These are phyloP conservation scores for Lamellibrachia columna DNA, from an alignment of 2,888 invertebrate species.

Conservation along the genomic window DNA sequence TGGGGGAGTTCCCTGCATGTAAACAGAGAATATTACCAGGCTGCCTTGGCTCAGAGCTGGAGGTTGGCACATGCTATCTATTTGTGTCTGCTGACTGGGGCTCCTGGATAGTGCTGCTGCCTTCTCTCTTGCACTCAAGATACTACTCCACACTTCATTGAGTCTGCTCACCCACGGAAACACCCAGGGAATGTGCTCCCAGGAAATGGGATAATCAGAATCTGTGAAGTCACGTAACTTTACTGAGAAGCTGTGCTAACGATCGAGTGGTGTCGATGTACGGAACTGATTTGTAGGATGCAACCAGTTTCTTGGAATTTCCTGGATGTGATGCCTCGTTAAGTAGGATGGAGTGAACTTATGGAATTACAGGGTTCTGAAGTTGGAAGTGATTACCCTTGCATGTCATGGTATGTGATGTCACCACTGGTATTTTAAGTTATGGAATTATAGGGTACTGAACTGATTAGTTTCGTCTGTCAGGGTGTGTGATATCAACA, in stretches of 20 bases:
- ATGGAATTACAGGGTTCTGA: neutral
- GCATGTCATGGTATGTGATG: neutral
- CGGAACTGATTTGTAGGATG: neutral
- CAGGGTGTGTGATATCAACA: neutral
- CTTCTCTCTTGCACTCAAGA: neutral
- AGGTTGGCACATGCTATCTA: neutral
- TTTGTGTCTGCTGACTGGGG: neutral
- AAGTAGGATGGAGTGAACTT: neutral
- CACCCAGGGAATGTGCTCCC: neutral
- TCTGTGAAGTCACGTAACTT: neutral
- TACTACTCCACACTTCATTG: neutral
- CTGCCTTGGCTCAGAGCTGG: neutral
- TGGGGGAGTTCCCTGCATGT: neutral
- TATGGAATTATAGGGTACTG: neutral
- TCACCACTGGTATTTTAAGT: neutral
- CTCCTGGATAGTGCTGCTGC: neutral
- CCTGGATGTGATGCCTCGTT: neutral
- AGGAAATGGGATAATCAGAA: neutral
- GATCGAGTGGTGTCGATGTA: neutral
- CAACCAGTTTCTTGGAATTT: neutral
- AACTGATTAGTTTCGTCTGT: neutral
- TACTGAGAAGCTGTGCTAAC: neutral
- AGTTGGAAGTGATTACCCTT: neutral
- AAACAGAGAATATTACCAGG: neutral
- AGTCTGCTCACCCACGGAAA: neutral